Base-by-base conservation (phyloP, 2,797 vertebrate genomes). In the Semotilus atromaculatus region DNA sequence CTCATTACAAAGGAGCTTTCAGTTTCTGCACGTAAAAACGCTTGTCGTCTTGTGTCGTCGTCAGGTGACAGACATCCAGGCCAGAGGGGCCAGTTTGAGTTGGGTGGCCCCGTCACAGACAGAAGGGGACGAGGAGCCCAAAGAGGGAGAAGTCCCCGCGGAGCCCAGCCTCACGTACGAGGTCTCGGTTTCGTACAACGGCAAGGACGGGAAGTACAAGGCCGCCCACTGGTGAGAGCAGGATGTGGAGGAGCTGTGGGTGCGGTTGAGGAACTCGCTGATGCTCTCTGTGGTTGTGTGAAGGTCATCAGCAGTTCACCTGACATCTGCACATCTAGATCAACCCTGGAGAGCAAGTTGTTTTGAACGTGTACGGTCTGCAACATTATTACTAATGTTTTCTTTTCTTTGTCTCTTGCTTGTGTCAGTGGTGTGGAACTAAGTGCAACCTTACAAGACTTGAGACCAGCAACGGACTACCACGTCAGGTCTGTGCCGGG, bases 381-480 rank as follows among this genome's bases (percentile, higher is more conserved):
- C 4, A 14, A 21, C 14, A 7, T 14, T 4, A 21, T 6, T 26
- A 0, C 16, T 58, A 21, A 23, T 43, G 3, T 64, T 23, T 75
- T 29, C 6, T 40, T 72, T 51, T 16, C 31, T 81, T 3, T 84
- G 18, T 51, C 45, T 66, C 45, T 0, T 88, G 1, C 86, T 51
- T 87, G 21, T 76, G 80, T 89, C 90, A 99, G 98, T 88, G 97
- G 97, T 89, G 96, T 96, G 92, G 96, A 98, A 93, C 94, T 95
- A 89, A 96, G 93, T 94, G 92, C 96, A 93, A 97, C 96, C 91
- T 95, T 98, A 94, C 97, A 97, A 92, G 96, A 97, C 92, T 96
- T 98, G 91, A 97, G 96, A 93, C 98, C 98, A 95, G 97, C 98
- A 91, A 98, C 96, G 85, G 97, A 99, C 92, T 98, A 98, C 93